Conservation (phyloP, 2,888 invertebrate species). For the Cephus pygmeus region DNA sequence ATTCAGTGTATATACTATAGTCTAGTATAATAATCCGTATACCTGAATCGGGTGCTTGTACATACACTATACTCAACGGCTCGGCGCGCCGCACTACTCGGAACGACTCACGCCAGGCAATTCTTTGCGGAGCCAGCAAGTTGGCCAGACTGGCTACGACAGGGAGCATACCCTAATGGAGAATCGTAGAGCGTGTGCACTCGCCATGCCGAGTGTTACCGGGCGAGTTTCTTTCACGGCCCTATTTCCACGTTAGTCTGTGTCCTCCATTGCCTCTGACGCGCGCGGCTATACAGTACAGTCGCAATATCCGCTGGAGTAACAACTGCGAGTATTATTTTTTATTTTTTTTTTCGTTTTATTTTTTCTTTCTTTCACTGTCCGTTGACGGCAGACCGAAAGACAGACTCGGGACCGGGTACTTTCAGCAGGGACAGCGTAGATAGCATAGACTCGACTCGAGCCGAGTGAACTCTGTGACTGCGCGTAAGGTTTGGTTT, state of each 20-base stretch:
- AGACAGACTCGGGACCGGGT: neutral
- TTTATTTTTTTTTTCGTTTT: too few species aligned
- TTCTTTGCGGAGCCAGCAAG: neutral
- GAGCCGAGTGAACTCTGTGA: neutral
- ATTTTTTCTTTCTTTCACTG: neutral
- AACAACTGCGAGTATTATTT: neutral
- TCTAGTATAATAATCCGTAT: neutral
- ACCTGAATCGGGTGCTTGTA: neutral
- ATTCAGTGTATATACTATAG: neutral
- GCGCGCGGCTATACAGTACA: neutral
- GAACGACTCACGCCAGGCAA: neutral
- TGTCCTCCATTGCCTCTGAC: neutral
- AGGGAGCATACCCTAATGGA: neutral
- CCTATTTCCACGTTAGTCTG: neutral
- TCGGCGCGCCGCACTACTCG: neutral
- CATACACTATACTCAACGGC: neutral
- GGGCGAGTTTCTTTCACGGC: neutral
- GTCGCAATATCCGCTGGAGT: neutral
- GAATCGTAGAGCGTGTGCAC: neutral
- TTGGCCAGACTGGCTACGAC: neutral
- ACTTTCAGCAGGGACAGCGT: neutral
- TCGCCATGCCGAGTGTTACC: neutral
- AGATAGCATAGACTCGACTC: neutral
- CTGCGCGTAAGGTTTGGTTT: neutral
- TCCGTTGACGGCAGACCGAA: neutral